Conservation (phyloP, 2,113 vertebrate genomes). For the Rhinopithecus roxellana region DNA sequence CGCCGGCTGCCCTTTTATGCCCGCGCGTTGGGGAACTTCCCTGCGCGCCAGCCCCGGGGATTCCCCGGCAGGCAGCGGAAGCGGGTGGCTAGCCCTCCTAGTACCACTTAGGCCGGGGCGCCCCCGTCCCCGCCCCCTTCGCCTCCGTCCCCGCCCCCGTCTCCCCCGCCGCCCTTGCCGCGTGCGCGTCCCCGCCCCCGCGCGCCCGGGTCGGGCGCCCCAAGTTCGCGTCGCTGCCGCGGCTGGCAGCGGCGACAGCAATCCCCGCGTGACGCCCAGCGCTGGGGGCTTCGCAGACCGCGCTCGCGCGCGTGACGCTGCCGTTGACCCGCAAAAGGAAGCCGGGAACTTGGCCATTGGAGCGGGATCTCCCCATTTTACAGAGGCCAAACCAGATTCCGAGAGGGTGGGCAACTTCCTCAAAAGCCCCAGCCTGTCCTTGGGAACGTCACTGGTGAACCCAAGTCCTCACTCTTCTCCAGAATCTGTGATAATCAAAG, state of each 20-base stretch:
- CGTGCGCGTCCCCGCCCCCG: not conserved
- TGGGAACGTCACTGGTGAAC: not conserved
- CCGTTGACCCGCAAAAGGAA: not conserved
- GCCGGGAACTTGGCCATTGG: not conserved
- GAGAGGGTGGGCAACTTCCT: not conserved
- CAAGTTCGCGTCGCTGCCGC: not conserved
- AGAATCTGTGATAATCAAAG: not conserved
- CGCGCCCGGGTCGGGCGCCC: not conserved
- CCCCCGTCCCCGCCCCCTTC: not conserved
- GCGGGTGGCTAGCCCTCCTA: not conserved
- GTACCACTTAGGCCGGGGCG: not conserved
- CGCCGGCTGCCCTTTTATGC: constrained; percentile 28
- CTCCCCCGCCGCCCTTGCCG: too few relatives aligned
- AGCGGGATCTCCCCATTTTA: accelerated
- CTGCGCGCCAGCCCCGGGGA: constrained; percentile 42
- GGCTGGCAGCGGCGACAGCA: not conserved
- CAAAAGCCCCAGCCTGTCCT: not conserved
- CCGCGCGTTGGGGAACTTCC: constrained; percentile 51
- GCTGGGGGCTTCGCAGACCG: not conserved
- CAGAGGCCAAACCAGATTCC: not conserved
- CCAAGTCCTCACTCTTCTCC: not conserved
- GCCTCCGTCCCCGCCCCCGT: not conserved
- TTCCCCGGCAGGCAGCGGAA: constrained; percentile 43
- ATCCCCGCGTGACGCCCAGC: not conserved
- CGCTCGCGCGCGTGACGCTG: not conserved